These are phyloP conservation scores for Rhopalosiphum maidis DNA, from an alignment of 1,140 invertebrate genomes.

Conservation along the genomic window DNA sequence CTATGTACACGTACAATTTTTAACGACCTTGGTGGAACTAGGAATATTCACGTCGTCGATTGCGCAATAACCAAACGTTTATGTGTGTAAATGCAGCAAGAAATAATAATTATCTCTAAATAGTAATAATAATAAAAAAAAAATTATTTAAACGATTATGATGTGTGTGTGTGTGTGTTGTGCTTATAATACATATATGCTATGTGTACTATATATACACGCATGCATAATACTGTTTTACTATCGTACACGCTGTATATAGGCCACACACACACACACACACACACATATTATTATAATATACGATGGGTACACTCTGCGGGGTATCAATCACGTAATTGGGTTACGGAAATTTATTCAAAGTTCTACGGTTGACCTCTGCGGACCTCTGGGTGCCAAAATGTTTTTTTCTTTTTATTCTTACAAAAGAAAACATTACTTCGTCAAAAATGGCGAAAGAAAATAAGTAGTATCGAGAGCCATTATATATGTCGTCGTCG, in stretches of 20 bases:
- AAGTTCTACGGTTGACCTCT: slow-evolving; percentile 43
- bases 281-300: background rate
- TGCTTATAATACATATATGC: background rate
- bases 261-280: background rate
- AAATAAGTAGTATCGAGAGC: slow-evolving; percentile 26
- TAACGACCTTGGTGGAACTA: slow-evolving; percentile 36
- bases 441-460: slow-evolving; percentile 22
- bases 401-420: slow-evolving; percentile 18
- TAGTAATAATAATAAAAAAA: slow-evolving; percentile 7
- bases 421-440: slow-evolving; percentile 14
- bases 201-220: background rate
- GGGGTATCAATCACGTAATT: slow-evolving; percentile 26
- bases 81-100: background rate
- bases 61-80: slow-evolving; percentile 26
- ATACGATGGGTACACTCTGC: background rate
- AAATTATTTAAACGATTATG: slow-evolving; percentile 18
- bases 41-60: slow-evolving; percentile 42
- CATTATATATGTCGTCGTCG: background rate
- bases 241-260: background rate
- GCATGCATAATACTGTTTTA: background rate
- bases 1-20: background rate
- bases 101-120: slow-evolving; percentile 2
- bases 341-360: slow-evolving; percentile 45
- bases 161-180: background rate
- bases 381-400: background rate